A percentile compares a stretch with the other conserved stretches of the same genome.
Conservation (phyloP, 2,797 vertebrate genomes). For the Notolabrus celidotus region DNA sequence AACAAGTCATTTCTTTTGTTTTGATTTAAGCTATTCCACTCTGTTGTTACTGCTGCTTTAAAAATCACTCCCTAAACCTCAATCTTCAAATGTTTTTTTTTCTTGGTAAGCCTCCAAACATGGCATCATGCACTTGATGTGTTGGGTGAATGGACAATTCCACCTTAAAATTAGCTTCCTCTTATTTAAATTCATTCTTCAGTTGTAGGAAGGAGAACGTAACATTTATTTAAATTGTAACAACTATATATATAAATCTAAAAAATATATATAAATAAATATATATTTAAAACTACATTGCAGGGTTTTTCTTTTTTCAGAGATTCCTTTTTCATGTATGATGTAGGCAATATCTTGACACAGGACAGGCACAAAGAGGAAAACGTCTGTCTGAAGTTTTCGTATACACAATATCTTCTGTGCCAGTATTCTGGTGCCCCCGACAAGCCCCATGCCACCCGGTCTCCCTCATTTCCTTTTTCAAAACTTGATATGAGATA, state of each 20-base stretch:
- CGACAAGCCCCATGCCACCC: slow-evolving; percentile 66
- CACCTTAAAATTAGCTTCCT: slow-evolving; percentile 77
- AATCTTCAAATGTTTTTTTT: slow-evolving; percentile 68
- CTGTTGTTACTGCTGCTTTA: slow-evolving; percentile 84
- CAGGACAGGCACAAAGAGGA: slow-evolving; percentile 75
- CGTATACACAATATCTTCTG: slow-evolving; percentile 71
- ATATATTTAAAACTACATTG: slow-evolving; percentile 86
- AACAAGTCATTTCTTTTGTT: slow-evolving; percentile 63
- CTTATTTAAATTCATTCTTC: slow-evolving; percentile 84
- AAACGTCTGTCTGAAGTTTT: slow-evolving; percentile 82
- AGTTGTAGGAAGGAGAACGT: slow-evolving; percentile 80
- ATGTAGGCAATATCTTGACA: slow-evolving; percentile 87
- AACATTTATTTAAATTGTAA: slow-evolving; percentile 84
- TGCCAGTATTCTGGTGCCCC: slow-evolving; percentile 92
- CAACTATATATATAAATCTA: slow-evolving; percentile 70
- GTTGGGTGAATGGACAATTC: slow-evolving; percentile 71
- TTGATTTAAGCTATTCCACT: slow-evolving; percentile 87
- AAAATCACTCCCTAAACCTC: slow-evolving; percentile 69
- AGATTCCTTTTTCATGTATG: slow-evolving; percentile 81
- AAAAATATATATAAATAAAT: slow-evolving; percentile 74
- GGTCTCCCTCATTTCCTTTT: slow-evolving; percentile 75
- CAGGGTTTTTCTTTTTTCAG: slow-evolving; percentile 84
- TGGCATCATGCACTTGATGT: slow-evolving; percentile 80
- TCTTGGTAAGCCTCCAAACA: slow-evolving; percentile 76
- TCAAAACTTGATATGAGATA: slow-evolving; percentile 85